Percentiles rank a stretch among this genome's conserved stretches.
Conservation (phyloP, 2,113 vertebrate species). For the Sprattus sprattus region DNA sequence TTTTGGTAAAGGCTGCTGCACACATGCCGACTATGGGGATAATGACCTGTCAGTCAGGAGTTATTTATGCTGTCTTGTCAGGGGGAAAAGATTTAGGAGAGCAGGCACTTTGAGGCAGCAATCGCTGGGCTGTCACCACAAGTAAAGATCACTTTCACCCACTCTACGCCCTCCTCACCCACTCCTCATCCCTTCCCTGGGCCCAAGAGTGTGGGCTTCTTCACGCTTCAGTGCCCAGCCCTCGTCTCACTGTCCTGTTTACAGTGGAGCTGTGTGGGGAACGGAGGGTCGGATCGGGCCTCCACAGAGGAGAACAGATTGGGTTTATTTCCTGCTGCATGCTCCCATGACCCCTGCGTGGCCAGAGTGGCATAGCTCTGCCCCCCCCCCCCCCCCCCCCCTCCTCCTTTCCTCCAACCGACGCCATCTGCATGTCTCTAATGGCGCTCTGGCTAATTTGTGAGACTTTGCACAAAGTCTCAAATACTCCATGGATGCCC, state of each 20-base stretch:
- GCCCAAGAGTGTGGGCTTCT: background rate
- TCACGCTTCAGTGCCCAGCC: background rate
- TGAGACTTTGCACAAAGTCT: background rate
- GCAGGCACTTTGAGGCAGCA: background rate
- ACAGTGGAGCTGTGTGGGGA: background rate
- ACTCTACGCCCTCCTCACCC: background rate
- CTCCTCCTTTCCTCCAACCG: background rate
- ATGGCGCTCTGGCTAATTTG: background rate
- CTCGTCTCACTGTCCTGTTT: background rate
- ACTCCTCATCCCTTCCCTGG: background rate
- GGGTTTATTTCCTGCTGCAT: background rate
- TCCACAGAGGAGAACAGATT: background rate
- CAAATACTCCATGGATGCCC: background rate
- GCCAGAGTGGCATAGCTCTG: background rate
- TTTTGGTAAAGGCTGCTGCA: background rate
- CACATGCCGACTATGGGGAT: background rate
- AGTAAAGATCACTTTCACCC: slow-evolving; percentile 8
- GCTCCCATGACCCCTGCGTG: background rate
- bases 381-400: background rate
- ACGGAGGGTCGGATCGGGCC: background rate
- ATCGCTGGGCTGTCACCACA: background rate
- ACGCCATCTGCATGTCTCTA: background rate
- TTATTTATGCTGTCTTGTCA: background rate
- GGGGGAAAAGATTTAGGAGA: background rate
- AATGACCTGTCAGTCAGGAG: background rate